Conservation (phyloP, 1,140 invertebrate genomes). For the Pogonomyrmex californicus region DNA sequence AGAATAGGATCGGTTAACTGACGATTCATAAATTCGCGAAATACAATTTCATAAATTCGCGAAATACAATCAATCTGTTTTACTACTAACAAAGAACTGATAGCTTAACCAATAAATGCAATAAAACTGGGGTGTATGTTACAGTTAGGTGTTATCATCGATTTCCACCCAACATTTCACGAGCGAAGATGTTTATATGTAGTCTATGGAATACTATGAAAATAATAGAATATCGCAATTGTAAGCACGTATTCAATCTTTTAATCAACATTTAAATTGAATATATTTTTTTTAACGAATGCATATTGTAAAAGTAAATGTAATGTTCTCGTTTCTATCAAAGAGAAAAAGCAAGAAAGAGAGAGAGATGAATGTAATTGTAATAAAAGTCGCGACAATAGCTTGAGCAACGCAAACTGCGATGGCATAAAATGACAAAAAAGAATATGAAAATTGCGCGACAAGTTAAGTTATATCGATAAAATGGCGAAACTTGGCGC, state of each 20-base stretch:
- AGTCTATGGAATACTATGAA: background rate
- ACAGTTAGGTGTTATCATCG: slow-evolving; percentile 1
- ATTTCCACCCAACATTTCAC: slow-evolving; percentile 11
- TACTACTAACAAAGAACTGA: slow-evolving; percentile 7
- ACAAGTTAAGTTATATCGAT: slow-evolving; percentile 38
- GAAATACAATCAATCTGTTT: slow-evolving; percentile 22
- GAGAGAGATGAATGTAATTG: background rate
- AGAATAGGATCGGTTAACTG: background rate
- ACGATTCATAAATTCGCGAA: slow-evolving; percentile 8
- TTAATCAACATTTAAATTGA: slow-evolving; percentile 31
- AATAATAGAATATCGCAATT: background rate
- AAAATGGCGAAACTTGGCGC: slow-evolving; percentile 34
- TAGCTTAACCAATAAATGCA: slow-evolving; percentile 19
- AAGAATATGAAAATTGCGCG: slow-evolving; percentile 44
- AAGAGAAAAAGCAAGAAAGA: too few species aligned
- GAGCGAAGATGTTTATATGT: background rate
- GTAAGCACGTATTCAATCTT: background rate
- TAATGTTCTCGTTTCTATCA: background rate
- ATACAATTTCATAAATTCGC: slow-evolving; percentile 20
- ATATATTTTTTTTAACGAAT: background rate
- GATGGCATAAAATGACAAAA: background rate
- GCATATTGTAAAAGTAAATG: background rate
- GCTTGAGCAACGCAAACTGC: slow-evolving; percentile 6
- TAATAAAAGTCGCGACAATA: slow-evolving; percentile 18
- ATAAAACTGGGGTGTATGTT: slow-evolving; percentile 1